These are phyloP conservation scores for Drosophila miranda DNA, from an alignment of 1,140 invertebrate species.

Conservation along the genomic window DNA sequence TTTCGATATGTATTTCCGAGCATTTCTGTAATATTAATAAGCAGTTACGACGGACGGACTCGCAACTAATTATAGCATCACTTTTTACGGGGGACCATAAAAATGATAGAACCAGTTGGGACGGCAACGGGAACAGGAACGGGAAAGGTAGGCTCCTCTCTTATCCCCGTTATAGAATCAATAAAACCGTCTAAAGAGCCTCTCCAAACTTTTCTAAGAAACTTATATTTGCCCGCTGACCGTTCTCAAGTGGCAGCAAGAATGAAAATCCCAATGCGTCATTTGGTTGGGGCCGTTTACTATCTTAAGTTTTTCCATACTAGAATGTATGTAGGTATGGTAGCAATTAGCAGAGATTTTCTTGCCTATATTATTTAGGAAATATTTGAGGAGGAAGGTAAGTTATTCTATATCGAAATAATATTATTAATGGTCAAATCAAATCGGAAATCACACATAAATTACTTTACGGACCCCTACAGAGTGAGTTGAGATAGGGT, in stretches of 20 bases:
- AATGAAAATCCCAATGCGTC: constrained; percentile 32
- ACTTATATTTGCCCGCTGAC: constrained; percentile 12
- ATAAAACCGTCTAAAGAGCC: constrained; percentile 7
- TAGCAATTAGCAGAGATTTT: constrained; percentile 11
- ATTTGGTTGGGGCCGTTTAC: not conserved
- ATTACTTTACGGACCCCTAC: not conserved
- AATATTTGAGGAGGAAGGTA: constrained; percentile 3
- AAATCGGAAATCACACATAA: not conserved
- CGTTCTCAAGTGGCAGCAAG: constrained; percentile 5
- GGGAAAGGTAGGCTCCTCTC: constrained; percentile 3
- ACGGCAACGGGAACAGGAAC: not conserved
- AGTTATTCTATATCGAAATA: constrained; percentile 10
- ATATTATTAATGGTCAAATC: not conserved
- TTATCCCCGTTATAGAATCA: constrained; percentile 22
- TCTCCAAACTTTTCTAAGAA: constrained; percentile 11
- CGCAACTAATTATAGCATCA: no score
- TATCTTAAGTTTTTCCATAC: constrained; percentile 16
- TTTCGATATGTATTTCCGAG: not conserved
- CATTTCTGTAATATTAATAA: no score
- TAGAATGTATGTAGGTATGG: constrained; percentile 6
- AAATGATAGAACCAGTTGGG: constrained; percentile 12
- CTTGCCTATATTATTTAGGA: constrained; percentile 7
- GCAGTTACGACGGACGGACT: not conserved
- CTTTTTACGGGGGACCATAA: not conserved
- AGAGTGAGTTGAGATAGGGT: no score